Evolutionary conservation across 1,140 invertebrate genomes (phyloP).

Genomic region (Marisa cornuarietis): DNA sequence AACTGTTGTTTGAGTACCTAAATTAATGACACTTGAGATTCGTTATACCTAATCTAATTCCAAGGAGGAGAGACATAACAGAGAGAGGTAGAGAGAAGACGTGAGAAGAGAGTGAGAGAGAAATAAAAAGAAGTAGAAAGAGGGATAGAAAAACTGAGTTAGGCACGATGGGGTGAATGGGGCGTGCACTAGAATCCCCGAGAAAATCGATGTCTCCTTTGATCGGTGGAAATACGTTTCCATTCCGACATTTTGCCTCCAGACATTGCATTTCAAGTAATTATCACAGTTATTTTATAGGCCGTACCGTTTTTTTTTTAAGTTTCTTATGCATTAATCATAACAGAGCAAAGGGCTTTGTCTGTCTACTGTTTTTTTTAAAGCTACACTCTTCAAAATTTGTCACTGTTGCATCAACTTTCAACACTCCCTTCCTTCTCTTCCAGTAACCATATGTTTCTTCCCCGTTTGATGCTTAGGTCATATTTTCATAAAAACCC

Average conservation of each 20-base stretch:
- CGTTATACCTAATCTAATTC: not conserved
- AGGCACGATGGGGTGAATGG: not conserved
- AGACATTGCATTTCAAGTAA: not conserved
- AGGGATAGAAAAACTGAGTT: not conserved
- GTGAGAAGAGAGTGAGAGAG: not conserved
- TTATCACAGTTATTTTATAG: not conserved
- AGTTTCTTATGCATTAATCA: not conserved
- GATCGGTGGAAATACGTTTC: not conserved
- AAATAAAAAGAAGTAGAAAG: conserved; percentile 2
- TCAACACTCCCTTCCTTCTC: too few species aligned
- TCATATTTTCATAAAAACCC: too few species aligned
- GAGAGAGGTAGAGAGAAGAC: not conserved
- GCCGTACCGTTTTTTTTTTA: not conserved
- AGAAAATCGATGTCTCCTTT: not conserved
- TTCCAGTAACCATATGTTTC: too few species aligned
- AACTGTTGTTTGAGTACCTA: too few species aligned
- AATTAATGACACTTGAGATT: too few species aligned
- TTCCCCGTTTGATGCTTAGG: too few species aligned
- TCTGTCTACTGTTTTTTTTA: too few species aligned
- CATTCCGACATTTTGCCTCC: not conserved
- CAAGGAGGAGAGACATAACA: not conserved
- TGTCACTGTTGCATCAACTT: too few species aligned
- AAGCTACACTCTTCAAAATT: too few species aligned
- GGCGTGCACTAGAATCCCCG: too few species aligned
- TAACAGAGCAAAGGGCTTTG: too few species aligned